Conservation (phyloP, 2,797 vertebrate species). For the Phalloptychus januarius region DNA sequence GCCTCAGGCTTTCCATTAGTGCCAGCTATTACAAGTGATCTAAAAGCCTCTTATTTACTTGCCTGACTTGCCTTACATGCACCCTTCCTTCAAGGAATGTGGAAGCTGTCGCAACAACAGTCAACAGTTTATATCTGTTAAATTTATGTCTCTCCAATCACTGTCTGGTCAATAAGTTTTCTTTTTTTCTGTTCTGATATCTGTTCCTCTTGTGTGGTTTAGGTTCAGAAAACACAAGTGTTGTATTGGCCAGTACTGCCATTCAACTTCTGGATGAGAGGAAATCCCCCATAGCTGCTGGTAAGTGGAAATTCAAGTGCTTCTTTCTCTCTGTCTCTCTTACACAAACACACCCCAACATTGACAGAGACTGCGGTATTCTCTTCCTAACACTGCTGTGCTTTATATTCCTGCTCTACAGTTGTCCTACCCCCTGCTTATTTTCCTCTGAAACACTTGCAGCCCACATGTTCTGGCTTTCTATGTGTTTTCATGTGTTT, state of each 20-base stretch:
- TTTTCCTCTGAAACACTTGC: conserved; percentile 36
- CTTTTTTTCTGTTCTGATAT: conserved; percentile 18
- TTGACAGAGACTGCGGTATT: conserved; percentile 30
- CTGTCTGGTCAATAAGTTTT: conserved; percentile 45
- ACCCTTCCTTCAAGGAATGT: conserved; percentile 54
- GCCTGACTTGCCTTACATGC: conserved; percentile 60
- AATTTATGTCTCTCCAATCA: conserved; percentile 42
- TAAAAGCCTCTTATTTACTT: conserved; percentile 72
- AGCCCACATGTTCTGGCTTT: conserved; percentile 49
- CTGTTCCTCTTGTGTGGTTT: conserved; percentile 31
- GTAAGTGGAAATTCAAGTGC: conserved; percentile 76
- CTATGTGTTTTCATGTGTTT: conserved; percentile 23
- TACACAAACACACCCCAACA: conserved; percentile 23
- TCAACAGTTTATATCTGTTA: conserved; percentile 42
- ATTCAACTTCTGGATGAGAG: conserved; percentile 96
- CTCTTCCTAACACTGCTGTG: conserved; percentile 14
- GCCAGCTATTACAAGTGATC: conserved; percentile 72
- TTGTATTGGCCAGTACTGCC: conserved; percentile 94
- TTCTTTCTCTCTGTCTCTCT: conserved; percentile 34
- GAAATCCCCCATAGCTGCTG: conserved; percentile 97
- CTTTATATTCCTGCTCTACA: conserved; percentile 30
- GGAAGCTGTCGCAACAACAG: conserved; percentile 43
- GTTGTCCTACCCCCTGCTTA: conserved; percentile 25
- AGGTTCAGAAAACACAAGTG: conserved; percentile 93
- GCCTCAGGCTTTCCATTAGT: conserved; percentile 72